Base-by-base conservation (phyloP, 2,797 vertebrate species). In the Poeciliopsis paucimaculata region DNA sequence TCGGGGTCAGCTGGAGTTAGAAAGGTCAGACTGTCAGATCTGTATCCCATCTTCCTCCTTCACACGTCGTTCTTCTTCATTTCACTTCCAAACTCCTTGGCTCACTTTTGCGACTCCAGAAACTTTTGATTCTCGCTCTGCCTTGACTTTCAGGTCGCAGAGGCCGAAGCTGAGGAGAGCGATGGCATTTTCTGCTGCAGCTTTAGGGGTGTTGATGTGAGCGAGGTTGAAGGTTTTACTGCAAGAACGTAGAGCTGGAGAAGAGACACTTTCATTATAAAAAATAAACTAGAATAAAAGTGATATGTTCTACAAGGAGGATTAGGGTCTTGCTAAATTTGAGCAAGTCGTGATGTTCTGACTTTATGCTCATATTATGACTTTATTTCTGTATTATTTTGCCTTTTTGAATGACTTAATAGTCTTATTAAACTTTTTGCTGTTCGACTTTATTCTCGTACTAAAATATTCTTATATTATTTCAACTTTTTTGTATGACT, bases 171-270 rank as follows among this genome's bases (percentile, higher is more conserved):
- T 20, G 12, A 20, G 8, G 70, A 70, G 73, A 71, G 47, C 57
- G 72, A 34, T 45, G 86, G 80, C 73, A 74, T 76, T 76, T 53
- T 26, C 26, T 70, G 39, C 77, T 72, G 0, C 77, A 23, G 80
- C 45, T 76, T 49, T 2, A n/a, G 15, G 46, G 77, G 78, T 77
- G 83, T 80, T 87, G 78, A 88, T 47, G 84, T 73, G 57, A 77
- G 28, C 57, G 28, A 66, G 39, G 76, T 0, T 78, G 77, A 84
- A 82, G 72, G 39, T 26, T 49, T 13, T 6, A 12, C 68, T 26
- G 72, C 20, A n/a, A 53, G 46, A 23, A 23, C 18, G 2, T 16
- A 34, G 31, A 34, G 10, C 41, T 43, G 45, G 9, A 5, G 47
- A 41, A 1, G 31, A 36, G 7, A 11, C 75, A 77, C 72, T 20